Evolutionary conservation across 2,888 invertebrate genomes (phyloP), one percentile per base, ranked within the genome.

Genomic region (Agrilus cyanescens): DNA sequence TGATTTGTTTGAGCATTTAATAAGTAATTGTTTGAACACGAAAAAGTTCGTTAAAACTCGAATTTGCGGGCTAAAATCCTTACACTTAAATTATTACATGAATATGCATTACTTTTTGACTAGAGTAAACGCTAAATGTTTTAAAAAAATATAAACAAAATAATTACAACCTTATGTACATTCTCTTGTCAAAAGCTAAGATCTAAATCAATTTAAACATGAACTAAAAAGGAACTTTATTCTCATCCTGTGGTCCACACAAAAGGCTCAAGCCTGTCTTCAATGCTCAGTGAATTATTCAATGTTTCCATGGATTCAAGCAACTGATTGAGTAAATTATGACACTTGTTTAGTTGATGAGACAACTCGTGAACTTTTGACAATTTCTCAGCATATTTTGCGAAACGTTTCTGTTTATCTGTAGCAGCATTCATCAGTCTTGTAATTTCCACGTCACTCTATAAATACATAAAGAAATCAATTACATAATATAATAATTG

Each of bases 181-280:
- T 8, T 10, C 10, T n/a, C n/a, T n/a, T 25, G 25, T 3, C 4
- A 25, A 10, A 25, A 25, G 25, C 10, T 25, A 25, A 25, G 25
- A 25, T 10, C 25, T 25, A 25, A 25, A 8, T 10, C 25, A 25
- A 25, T 33, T 33, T 14, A 33, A 33, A 33, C n/a, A 37, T 12
- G 12, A 48, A 48, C 36, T 46, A 43, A 48, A 48, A 48, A 38
- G 7, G 30, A 40, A 33, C 34, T 52, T 54, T 60, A 75, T 53
- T 51, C 46, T 65, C 62, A 68, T 60, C 83, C 81, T 10, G 83
- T 82, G n/a, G 81, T 85, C 90, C 89, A 90, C 0, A 86, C 80
- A 59, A 94, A 93, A 0, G 91, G 87, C 59, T 91, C 88, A 32
- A 95, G 66, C 12, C 88, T 75, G 53, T 89, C 85, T 13, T 84